These are phyloP conservation scores for Macaca nemestrina DNA, from an alignment of 2,113 vertebrate genomes.

Conservation along the genomic window DNA sequence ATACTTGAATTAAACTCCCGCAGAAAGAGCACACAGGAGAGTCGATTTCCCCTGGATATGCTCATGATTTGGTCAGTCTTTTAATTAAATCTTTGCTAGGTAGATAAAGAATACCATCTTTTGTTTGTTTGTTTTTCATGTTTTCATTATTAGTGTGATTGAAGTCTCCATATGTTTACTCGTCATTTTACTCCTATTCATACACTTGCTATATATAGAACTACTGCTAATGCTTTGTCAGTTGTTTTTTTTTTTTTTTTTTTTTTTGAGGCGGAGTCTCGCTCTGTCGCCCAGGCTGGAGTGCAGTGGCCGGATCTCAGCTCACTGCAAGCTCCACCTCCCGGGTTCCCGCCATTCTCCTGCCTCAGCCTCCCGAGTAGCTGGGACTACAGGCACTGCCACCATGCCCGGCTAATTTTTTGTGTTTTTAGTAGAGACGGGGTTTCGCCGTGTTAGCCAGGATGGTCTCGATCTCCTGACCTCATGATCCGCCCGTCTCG, in stretches of 20 bases:
- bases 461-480: no score
- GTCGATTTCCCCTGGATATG: not conserved
- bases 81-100: constrained; percentile 10
- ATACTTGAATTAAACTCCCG: not conserved
- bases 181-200: not conserved
- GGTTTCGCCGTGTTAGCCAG: no score
- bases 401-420: no score
- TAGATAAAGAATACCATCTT: not conserved
- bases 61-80: not conserved
- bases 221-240: not conserved
- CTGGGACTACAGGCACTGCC: no score
- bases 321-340: no score
- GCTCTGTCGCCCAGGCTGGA: no score
- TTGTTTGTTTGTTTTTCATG: not conserved
- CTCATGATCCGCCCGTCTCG: no score
- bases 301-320: no score
- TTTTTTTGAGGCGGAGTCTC: no score
- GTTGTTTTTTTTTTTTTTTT: not conserved
- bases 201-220: not conserved
- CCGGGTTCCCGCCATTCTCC: no score
- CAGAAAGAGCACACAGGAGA: not conserved
- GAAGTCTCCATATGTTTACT: not conserved
- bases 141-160: not conserved
- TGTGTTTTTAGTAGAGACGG: no score
- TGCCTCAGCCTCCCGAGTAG: no score